A percentile compares a stretch with the other conserved stretches of the same genome.
These are phyloP conservation scores for Ceramica pisi DNA, from an alignment of 2,888 invertebrate genomes.

Conservation along the genomic window DNA sequence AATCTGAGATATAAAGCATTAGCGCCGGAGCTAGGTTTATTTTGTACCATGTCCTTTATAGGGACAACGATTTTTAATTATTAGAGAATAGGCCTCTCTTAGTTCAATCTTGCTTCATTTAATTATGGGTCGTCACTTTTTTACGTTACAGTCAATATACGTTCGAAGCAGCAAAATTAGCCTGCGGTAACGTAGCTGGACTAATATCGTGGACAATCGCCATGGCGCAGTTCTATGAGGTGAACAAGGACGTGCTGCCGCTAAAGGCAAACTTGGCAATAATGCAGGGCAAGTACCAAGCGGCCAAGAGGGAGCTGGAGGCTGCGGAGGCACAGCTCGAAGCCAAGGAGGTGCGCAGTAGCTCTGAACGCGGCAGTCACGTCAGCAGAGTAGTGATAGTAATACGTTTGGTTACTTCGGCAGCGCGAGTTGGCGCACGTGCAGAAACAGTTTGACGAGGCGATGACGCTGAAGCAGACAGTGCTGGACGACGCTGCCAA, in stretches of 20 bases:
- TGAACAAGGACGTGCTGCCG: conserved; percentile 97
- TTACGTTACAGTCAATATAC: conserved; percentile 91
- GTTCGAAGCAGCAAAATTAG: conserved; percentile 95
- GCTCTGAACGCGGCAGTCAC: neutral
- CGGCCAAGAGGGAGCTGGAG: conserved; percentile 91
- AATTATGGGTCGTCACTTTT: neutral
- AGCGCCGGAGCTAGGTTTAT: too few relatives aligned
- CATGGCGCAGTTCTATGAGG: conserved; percentile 95
- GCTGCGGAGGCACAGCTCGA: conserved; percentile 89
- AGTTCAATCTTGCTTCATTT: neutral
- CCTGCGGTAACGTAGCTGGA: conserved; percentile 97
- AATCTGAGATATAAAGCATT: too few relatives aligned
- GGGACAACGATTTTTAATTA: neutral
- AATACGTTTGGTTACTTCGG: conserved; percentile 1
- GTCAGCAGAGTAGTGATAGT: neutral
- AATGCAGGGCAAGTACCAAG: conserved; percentile 94
- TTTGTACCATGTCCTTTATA: too few relatives aligned
- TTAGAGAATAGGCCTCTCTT: neutral
- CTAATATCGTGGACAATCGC: conserved; percentile 97
- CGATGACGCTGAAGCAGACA: conserved; percentile 93
- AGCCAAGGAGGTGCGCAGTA: conserved; percentile 85
- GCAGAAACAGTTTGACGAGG: conserved; percentile 93
- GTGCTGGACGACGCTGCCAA: conserved; percentile 95
- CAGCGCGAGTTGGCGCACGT: conserved; percentile 90
- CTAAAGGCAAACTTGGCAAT: conserved; percentile 95